Base-by-base conservation (phyloP, 2,888 invertebrate species). In the Yponomeuta cagnagella region DNA sequence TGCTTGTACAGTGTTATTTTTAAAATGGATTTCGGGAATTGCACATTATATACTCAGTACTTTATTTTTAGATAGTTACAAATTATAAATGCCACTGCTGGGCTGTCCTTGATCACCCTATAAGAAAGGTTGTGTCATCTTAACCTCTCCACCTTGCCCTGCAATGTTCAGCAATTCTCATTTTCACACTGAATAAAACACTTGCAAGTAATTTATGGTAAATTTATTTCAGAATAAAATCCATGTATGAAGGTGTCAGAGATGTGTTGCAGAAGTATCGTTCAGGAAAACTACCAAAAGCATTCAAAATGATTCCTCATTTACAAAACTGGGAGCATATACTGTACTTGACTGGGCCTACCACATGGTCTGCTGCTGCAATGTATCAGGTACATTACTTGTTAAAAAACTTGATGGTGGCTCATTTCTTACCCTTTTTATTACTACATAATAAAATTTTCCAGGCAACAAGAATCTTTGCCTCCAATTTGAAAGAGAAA, bases 291-390 rank as follows among this genome's bases (percentile, higher is more conserved):
- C 91, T 99, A 58, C 99, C 99, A 0, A 99, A 99, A 86, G 98
- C 99, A 1, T 99, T 99, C 85, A 99, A 99, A 93, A 95, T 98
- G 80, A 95, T 99, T 74, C 99, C 99, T 3, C 95, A 95, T 82
- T 92, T 99, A 72, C 93, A 94, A 72, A 98, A 98, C 86, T 99
- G 99, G 99, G 98, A 98, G 83, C 97, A 98, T 87, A 95, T 97
- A 77, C 86, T 97, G 33, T 96, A 96, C 76, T 93, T 97, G 43
- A 97, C 97, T 37, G 97, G 97, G 85, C 99, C 99, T 10, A 95
- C 97, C n/a, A 95, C 94, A 65, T 99, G 99, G 99, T 97, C 98
- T 71, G 98, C 99, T 30, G 99, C 99, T 66, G 97, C 99, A 0
- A 97, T 99, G 96, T 99, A 98, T 86, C 98, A 95, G 88, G 94